Evolutionary conservation across 2,888 invertebrate species (phyloP).

Genomic region (Latrodectus hesperus): DNA sequence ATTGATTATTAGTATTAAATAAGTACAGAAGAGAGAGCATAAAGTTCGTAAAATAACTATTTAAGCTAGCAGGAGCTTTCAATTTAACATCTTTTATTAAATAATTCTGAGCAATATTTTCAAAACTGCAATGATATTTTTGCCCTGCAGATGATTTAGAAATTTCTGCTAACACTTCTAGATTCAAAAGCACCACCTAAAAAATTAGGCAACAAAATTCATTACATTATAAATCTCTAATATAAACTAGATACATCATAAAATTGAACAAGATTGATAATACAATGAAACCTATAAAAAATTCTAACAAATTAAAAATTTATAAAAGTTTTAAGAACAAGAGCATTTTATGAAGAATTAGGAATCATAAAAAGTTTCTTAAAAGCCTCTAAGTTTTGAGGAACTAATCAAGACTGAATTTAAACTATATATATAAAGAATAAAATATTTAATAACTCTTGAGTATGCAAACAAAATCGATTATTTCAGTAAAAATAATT

Average conservation of each 20-base stretch:
- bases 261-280: too few relatives aligned
- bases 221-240: neutral
- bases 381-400: neutral
- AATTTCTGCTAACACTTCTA: conserved; percentile 89
- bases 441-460: too few relatives aligned
- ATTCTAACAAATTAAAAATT: neutral
- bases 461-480: too few relatives aligned
- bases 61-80: conserved; percentile 68
- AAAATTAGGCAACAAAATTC: neutral
- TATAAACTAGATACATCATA: too few relatives aligned
- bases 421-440: too few relatives aligned
- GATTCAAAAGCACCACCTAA: conserved; percentile 89
- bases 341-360: neutral
- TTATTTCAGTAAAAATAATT: too few relatives aligned
- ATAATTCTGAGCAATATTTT: conserved; percentile 62
- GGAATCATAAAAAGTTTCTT: neutral
- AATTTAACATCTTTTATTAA: conserved; percentile 55
- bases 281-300: neutral
- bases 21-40: conserved; percentile 87
- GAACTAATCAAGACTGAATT: too few relatives aligned
- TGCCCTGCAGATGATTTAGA: conserved; percentile 75
- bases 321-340: neutral
- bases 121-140: conserved; percentile 69
- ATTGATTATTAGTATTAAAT: conserved; percentile 83
- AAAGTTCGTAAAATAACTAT: conserved; percentile 86